Evolutionary conservation across 2,113 vertebrate species (phyloP).

Genomic region (Fukomys damarensis): DNA sequence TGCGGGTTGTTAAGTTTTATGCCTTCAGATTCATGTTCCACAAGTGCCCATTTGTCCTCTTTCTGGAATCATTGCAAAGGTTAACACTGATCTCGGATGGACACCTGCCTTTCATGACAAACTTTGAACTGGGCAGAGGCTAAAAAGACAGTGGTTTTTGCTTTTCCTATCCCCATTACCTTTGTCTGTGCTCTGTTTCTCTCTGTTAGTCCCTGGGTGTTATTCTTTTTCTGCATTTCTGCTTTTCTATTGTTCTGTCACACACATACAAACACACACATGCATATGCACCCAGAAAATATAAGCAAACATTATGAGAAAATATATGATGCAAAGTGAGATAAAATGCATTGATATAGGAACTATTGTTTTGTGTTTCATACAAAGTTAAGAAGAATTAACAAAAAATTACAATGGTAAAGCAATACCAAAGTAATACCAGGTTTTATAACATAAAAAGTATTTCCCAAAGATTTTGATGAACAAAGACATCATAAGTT

Average conservation of each 20-base stretch:
- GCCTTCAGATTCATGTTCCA: neutral
- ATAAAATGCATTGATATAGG: neutral
- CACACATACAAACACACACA: neutral
- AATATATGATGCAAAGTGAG: neutral
- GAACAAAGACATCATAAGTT: neutral
- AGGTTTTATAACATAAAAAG: neutral
- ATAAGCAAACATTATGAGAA: neutral
- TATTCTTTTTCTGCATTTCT: neutral
- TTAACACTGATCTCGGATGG: neutral
- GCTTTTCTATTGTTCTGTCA: too few relatives aligned
- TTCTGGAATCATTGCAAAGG: neutral
- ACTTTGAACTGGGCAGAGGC: neutral
- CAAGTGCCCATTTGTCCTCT: neutral
- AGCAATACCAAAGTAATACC: neutral
- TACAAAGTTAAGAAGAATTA: neutral
- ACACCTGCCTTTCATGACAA: neutral
- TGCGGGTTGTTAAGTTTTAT: neutral
- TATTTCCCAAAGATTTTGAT: neutral
- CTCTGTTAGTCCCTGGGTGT: neutral
- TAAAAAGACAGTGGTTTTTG: neutral
- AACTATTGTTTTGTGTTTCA: neutral
- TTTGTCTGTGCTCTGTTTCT: neutral
- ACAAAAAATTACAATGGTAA: neutral
- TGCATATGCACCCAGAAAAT: neutral
- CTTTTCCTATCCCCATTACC: neutral